Base-by-base conservation (phyloP, 2,888 invertebrate genomes). In the Rhagophthalmus giganteus region DNA sequence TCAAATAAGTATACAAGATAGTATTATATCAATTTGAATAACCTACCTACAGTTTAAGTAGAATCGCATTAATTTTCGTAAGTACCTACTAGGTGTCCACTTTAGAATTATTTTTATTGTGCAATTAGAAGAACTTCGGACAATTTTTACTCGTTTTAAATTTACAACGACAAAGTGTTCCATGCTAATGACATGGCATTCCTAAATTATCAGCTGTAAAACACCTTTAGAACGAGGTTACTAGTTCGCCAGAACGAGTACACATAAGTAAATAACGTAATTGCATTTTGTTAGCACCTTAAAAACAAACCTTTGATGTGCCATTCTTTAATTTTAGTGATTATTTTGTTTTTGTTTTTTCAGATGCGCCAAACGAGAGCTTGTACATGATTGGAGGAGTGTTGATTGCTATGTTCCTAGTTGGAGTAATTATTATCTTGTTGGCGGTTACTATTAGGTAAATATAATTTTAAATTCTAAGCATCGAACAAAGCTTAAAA, bases 341-440 rank as follows among this genome's bases (percentile, higher is more conserved):
- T 5, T 20, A 11, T 31, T 12, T 37, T 26, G 0, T 47, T 35
- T 28, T 16, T 64, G 65, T 78, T 77, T 69, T 88, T 88, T 28
- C 84, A 90, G 89, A 88, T 83, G 88, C 86, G 69, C 88, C 89
- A 53, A 86, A 83, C 77, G 88, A 88, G 78, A 86, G 86, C 75
- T 80, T 87, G 76, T 88, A 87, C 81, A 88, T 89, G 86, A 86
- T 89, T 76, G 86, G 86, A 70, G 89, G 89, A 58, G 88, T 90
- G 64, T 81, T 89, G 70, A 88, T 89, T 73, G 89, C 89, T 60
- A 88, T 89, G 88, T 81, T 87, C 67, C 79, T 88, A 67, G 89
- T 90, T 59, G 89, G 86, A 64, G 81, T 88, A 53, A 87, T 89
- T 68, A 90, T 90, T 69, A 83, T 89, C 61, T 80, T 89, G 64